phyloP scores from a whole-genome alignment of 1,140 invertebrate species.

The Delia radicum region DNA sequence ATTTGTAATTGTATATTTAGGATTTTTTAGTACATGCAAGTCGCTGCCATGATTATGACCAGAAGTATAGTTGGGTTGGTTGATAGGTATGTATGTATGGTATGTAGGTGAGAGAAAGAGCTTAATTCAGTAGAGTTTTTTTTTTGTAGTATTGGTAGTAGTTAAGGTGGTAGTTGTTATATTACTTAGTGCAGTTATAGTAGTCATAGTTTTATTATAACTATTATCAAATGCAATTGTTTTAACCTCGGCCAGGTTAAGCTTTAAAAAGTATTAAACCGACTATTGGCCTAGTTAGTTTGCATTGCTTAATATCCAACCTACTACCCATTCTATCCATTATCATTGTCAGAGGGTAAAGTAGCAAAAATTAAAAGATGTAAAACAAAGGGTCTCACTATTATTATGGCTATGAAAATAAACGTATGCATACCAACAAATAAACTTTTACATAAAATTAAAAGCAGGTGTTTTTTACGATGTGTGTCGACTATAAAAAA shows the following conservation, averaged over 20 bases:
- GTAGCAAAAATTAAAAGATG: background rate
- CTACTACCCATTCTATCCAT: background rate
- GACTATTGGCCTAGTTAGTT: slow-evolving; percentile 15
- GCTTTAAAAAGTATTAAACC: background rate
- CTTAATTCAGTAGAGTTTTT: no score
- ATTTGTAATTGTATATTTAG: no score
- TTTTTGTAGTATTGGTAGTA: background rate
- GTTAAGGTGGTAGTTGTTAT: background rate
- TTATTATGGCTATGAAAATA: background rate
- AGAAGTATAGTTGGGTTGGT: no score
- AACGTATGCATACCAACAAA: background rate
- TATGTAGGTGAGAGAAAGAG: no score
- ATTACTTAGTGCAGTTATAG: background rate
- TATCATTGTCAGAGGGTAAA: background rate
- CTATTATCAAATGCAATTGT: slow-evolving; percentile 22
- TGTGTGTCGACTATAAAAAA: background rate
- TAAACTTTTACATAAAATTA: slow-evolving; percentile 22
- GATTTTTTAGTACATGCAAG: no score
- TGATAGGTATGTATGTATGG: no score
- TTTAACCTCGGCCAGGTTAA: slow-evolving; percentile 19
- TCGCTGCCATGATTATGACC: no score
- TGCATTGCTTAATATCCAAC: background rate
- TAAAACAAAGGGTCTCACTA: background rate
- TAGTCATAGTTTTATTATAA: background rate
- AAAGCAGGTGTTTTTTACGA: slow-evolving; percentile 21